Base-by-base conservation (phyloP, 2,113 vertebrate species). In the Colaptes auratus region DNA sequence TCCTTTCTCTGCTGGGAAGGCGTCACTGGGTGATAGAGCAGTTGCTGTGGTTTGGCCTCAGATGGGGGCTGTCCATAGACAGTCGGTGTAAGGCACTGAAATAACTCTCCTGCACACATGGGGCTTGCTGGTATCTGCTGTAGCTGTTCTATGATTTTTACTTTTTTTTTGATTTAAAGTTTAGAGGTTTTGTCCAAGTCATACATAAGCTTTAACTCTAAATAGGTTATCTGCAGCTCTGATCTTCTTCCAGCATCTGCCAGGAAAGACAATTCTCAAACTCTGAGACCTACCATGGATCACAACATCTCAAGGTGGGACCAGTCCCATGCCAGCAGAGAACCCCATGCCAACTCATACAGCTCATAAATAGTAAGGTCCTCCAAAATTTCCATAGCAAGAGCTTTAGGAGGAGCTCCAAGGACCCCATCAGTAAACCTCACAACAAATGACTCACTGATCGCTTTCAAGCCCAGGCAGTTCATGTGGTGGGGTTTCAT, bases 211-310 rank as follows among this genome's bases (percentile, higher is more conserved):
- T 74, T 83, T 71, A 88, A 60, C 66, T 71, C 56, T 78, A 92
- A 92, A 88, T 83, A 67, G 82, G 82, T 95, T 95, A 93, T 88
- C 16, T 64, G 65, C 42, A 84, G 82, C 86, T 92, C 90, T 95
- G 88, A 88, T 93, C 85, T 84, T 83, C 53, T 80, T 95, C 93
- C 91, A 95, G 70, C 76, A 55, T 74, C 90, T 84, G 59, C 73
- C 73, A 75, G 91, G 39, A 82, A 88, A 94, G 86, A 92, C 77
- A 83, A 31, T 75, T 86, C 78, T 81, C 73, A 81, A 48, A 88
- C 55, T 60, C 36, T 3, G 1, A 44, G 36, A 59, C 58, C 58
- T 83, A 46, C 28, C 0, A 1, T 3, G n/a, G 79, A 60, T 46
- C 82, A 31, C 61, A 77, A 24, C 55, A 44, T 73, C 78, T 81